phyloP scores from a whole-genome alignment of 2,797 vertebrate species.

The Sebastes hubbsi region DNA sequence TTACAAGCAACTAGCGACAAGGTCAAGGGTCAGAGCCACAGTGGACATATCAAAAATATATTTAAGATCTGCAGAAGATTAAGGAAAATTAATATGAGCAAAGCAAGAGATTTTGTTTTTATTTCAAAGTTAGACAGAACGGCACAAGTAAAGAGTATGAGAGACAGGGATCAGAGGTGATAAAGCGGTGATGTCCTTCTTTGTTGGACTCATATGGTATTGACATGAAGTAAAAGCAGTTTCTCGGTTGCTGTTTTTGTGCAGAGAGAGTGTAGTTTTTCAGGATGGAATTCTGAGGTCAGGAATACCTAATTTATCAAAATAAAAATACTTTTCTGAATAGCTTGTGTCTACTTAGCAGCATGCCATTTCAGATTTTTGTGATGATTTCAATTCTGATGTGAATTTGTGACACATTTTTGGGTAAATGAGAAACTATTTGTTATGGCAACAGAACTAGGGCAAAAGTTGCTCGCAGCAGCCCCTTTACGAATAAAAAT shows the following conservation, averaged over 20 bases:
- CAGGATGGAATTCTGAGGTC: conserved; percentile 21
- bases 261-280: neutral
- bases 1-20: neutral
- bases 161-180: neutral
- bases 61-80: neutral
- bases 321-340: neutral
- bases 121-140: neutral
- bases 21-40: neutral
- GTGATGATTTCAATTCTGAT: neutral
- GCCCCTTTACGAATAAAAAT: neutral
- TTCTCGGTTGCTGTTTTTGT: conserved; percentile 16
- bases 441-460: neutral
- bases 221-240: conserved; percentile 1
- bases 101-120: neutral
- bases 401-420: neutral
- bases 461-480: neutral
- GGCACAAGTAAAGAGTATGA: neutral
- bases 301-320: neutral
- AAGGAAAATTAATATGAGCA: neutral
- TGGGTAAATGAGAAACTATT: neutral
- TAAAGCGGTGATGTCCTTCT: neutral
- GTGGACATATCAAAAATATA: neutral
- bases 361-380: neutral
- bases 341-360: neutral
- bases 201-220: neutral